Evolutionary conservation across 1,140 invertebrate species (phyloP), one percentile per base, ranked within the genome.

Genomic region (Harlomillsia oculata): DNA sequence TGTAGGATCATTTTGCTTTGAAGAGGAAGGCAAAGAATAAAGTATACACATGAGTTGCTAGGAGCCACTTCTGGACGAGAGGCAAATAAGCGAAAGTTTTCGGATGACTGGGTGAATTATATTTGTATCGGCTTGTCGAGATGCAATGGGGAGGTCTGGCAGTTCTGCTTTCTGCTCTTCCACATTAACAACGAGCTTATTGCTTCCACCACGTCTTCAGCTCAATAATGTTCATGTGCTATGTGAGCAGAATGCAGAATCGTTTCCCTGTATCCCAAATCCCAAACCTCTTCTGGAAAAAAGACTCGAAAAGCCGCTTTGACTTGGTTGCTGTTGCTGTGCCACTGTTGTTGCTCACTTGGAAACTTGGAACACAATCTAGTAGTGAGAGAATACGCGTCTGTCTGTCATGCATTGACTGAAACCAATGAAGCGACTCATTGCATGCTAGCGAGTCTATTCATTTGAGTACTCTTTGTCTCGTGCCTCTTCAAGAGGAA

Each of bases 401-500:
- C 48, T 36, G 34, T 28, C 48, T 56, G n/a, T 36, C 23, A 37
- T 39, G 4, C 18, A 56, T 56, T 56, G 4, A 48, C n/a, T n/a
- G n/a, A 26, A 56, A 9, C 50, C 46, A 56, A 49, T 56, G 36
- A 39, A 50, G 45, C 54, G 54, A 50, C 29, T 56, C 36, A 56
- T 56, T 56, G 46, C n/a, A 30, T n/a, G n/a, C n/a, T n/a, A n/a
- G n/a, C n/a, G n/a, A 56, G 36, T 50, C 48, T 56, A 56, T 56
- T 56, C 50, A 56, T 56, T 56, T 36, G 29, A 36, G 30, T 51
- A 36, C 37, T 39, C 25, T 43, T 39, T 34, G 48, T 50, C 48
- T 50, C 48, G 48, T 50, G 48, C 32, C 48, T 37, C 39, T 32
- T 37, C 48, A 50, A 50, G 34, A 39, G 14, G 32, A 50, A 50